Evolutionary conservation across 2,113 vertebrate species (phyloP).

Genomic region (Scophthalmus maximus): DNA sequence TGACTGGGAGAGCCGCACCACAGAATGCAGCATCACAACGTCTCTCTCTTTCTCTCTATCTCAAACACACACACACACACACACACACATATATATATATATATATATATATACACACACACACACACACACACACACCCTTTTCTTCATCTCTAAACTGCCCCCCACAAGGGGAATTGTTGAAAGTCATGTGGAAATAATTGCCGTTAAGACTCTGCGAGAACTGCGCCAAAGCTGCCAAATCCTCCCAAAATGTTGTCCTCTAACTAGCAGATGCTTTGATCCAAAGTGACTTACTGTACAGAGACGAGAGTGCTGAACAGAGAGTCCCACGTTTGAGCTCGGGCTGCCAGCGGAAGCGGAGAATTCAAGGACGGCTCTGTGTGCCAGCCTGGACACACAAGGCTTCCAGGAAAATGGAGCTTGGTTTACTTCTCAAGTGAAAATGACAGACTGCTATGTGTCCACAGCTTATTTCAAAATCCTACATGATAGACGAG

Average conservation of each 20-base stretch:
- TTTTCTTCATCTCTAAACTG: constrained; percentile 49
- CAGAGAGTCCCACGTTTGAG: constrained; percentile 37
- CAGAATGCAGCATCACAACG: constrained; percentile 44
- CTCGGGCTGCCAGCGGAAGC: constrained; percentile 58
- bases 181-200: constrained; percentile 75
- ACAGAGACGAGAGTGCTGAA: constrained; percentile 62
- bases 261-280: constrained; percentile 72
- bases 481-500: constrained; percentile 31
- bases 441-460: constrained; percentile 29
- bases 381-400: constrained; percentile 35
- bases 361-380: constrained; percentile 37
- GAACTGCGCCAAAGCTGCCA: constrained; percentile 80
- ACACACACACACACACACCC: constrained; percentile 3
- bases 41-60: background rate
- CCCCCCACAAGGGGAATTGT: constrained; percentile 52
- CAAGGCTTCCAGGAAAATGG: constrained; percentile 51
- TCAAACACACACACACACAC: background rate
- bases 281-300: constrained; percentile 77
- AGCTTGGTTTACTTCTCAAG: constrained; percentile 29
- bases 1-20: constrained; percentile 54
- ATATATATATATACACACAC: background rate
- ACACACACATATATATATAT: background rate
- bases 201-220: constrained; percentile 72
- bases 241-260: constrained; percentile 67
- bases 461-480: constrained; percentile 40